Evolutionary conservation across 2,113 vertebrate species (phyloP), one percentile per base, ranked within the genome.

Genomic region (Ammodytes dubius): DNA sequence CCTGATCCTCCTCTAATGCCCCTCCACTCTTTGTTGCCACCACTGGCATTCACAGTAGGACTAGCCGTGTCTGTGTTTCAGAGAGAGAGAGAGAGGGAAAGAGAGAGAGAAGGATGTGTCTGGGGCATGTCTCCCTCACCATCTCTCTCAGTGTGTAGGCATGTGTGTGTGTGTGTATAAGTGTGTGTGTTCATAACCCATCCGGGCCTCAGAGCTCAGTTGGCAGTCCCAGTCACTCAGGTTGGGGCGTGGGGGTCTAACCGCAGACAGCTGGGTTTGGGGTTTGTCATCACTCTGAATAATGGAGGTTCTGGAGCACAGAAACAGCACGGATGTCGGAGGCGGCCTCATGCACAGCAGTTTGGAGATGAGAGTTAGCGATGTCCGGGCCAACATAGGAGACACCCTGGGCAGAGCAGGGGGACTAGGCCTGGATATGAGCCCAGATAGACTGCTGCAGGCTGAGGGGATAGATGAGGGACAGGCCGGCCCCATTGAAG

Each of bases 41-140:
- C 86, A 74, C 87, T 96, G 96, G 96, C 96, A 97, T 97, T 96
- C 96, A 96, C 96, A 91, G 79, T 82, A 83, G 73, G 87, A 70
- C 58, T 85, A 50, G 27, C 79, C 74, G 63, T 50, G 79, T 79
- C 82, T 87, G 72, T 72, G 83, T 53, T 56, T 82, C 75, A 87
- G 74, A 59, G 78, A 81, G 77, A 27, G 27, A 27, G 27, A 27
- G 27, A 27, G 27, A 27, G 27, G 2, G 27, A 27, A 2, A 27
- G 27, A 27, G 27, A 27, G 27, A 27, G 27, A 27, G 27, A 27
- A 81, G 89, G 78, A 79, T 82, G 74, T 66, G 77, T 85, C 79
- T 84, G 81, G 69, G 82, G 72, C 47, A 49, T 52, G 60, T 91
- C 85, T 77, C 27, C 27, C 70, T 85, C 81, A 78, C 42, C 76